Base-by-base conservation (phyloP, 2,888 invertebrate species). In the Rotaria socialis region DNA sequence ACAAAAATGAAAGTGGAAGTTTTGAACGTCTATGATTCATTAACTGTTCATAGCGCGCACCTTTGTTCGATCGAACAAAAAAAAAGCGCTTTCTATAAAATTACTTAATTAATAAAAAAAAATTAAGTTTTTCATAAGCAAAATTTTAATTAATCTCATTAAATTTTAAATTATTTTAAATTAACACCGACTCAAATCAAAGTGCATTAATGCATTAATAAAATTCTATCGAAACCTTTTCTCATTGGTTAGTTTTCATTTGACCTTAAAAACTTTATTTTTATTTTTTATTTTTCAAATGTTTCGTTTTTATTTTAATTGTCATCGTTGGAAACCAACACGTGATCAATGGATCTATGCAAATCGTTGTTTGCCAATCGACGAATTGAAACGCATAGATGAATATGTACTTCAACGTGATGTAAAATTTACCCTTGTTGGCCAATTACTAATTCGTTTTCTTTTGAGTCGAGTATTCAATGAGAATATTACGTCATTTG, bases 391-490 rank as follows among this genome's bases (percentile, higher is more conserved):
- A 35, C 85, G 86, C 10, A 75, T 85, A 16, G 47, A 56, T n/a
- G 35, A 80, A n/a, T 85, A 50, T 55, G 47, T n/a, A 58, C 84
- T 58, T 50, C 74, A 86, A 85, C 85, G 84, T 35, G 86, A 86
- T 56, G 75, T 56, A 1, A 86, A 86, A 75, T 85, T 60, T 16
- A 41, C 85, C 35, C 55, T 86, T 35, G 67, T 84, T 24, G 86
- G 58, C 24, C 86, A 86, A 84, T 27, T 75, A 41, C n/a, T 86
- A 24, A 86, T 86, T 56, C 75, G 86, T n/a, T 85, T 56, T 86
- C 43, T 86, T 4, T 58, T 58, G 35, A 60, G 24, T 35, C 56
- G 80, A 24, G 55, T 75, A 43, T 27, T 52, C 27, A 19, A 85
- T 41, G 58, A 85, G 41, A 55, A 60, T 27, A 47, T 10, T 47